Base-by-base conservation (phyloP, 2,888 invertebrate genomes). In the Subacronicta megacephala region DNA sequence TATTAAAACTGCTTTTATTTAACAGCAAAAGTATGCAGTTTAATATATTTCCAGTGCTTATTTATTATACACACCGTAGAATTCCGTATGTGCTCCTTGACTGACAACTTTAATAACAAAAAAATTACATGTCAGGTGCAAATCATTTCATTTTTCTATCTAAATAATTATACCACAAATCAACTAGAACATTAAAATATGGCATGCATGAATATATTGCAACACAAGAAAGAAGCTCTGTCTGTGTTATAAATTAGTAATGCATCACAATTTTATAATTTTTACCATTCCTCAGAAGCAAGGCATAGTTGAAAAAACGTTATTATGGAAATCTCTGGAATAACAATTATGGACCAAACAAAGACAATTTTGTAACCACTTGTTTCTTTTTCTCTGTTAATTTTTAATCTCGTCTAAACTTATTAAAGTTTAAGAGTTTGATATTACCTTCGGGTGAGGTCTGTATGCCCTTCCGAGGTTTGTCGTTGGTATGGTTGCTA, bases 361-460 rank as follows among this genome's bases (percentile, higher is more conserved):
- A 16, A 2, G 12, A 4, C 1, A 20, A 26, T 40, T 60, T 41
- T 54, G 61, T 53, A 47, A 60, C 33, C 20, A 64, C 7, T 18
- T 20, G 6, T 9, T 29, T 29, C 12, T 12, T 29, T 12, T 12
- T 3, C 12, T 29, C 3, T 29, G 12, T 12, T 12, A 40, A 13
- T 9, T 36, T 15, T 35, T 37, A 7, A 37, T n/a, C 36, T 37
- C 45, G 35, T 26, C 31, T 13, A 43, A 20, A 16, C 12, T 46
- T 29, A 10, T 43, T 26, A 37, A 31, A 20, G 2, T 26, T 4
- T 0, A 2, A 16, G 6, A 13, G 23, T n/a, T 29, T 18, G 49
- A 42, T 49, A 69, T 78, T 72, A 96, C 99, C 99, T 95, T 99
- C 99, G 43, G 98, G 97, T 87, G 97, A 97, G 77, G 98, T 99